These are phyloP conservation scores for Chironomus riparius DNA, from an alignment of 2,888 invertebrate genomes.

Conservation along the genomic window DNA sequence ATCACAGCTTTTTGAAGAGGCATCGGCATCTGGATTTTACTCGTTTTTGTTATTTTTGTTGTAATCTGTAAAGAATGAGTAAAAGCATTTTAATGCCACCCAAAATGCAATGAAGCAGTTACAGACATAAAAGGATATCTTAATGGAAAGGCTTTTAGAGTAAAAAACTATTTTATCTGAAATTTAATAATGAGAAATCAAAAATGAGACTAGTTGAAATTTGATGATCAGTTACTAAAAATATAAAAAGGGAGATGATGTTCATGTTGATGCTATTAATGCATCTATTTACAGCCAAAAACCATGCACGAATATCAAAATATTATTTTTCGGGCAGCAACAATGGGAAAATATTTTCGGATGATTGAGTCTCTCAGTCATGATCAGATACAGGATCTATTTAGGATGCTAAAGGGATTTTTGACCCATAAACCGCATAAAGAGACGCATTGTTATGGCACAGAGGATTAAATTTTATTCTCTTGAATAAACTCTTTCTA, in stretches of 20 bases:
- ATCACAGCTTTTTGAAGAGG: not conserved
- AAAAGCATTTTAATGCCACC: not conserved
- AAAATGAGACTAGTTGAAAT: no score
- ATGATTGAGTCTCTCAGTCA: not conserved
- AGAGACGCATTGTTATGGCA: not conserved
- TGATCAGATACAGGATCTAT: not conserved
- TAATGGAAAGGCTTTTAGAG: conserved; percentile 1
- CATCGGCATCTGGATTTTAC: not conserved
- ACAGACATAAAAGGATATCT: not conserved
- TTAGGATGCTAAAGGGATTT: not conserved
- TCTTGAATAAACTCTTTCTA: conserved; percentile 9
- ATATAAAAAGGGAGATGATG: no score
- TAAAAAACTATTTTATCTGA: not conserved
- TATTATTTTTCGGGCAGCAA: not conserved
- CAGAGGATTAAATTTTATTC: conserved; percentile 13
- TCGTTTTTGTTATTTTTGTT: not conserved
- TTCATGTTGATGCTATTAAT: no score
- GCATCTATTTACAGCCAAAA: not conserved
- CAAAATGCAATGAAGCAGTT: not conserved
- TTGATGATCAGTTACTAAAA: no score
- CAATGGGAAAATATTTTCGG: not conserved
- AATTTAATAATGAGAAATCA: not conserved
- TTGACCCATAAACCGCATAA: conserved; percentile 17
- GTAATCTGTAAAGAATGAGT: no score
- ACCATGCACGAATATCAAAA: not conserved